A percentile compares a stretch with the other conserved stretches of the same genome.
Evolutionary conservation across 2,113 vertebrate species (phyloP).

Genomic region (Channa argus): DNA sequence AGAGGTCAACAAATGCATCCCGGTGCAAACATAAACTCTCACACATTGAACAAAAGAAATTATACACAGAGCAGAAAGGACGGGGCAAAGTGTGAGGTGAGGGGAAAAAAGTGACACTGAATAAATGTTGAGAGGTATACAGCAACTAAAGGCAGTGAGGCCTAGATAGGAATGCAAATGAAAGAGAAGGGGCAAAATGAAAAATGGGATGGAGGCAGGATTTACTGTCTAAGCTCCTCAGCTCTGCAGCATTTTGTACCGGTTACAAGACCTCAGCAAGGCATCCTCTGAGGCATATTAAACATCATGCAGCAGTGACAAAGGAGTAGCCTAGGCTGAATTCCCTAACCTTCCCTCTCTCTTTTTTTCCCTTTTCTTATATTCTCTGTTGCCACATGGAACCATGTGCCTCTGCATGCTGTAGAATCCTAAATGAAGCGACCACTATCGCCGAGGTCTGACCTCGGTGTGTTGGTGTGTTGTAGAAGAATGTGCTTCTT

Average conservation of each 20-base stretch:
- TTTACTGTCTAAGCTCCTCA: constrained; percentile 70
- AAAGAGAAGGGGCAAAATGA: constrained; percentile 38
- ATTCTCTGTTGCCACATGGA: constrained; percentile 32
- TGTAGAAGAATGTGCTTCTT: too few species aligned
- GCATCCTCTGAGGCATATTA: constrained; percentile 51
- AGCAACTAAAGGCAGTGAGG: constrained; percentile 8
- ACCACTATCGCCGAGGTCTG: constrained; percentile 65
- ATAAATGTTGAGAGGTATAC: neutral
- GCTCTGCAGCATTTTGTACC: constrained; percentile 58
- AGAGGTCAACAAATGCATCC: constrained; percentile 31
- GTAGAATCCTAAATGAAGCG: constrained; percentile 77
- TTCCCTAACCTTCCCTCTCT: constrained; percentile 14
- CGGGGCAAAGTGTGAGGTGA: constrained; percentile 16
- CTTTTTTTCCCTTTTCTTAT: constrained; percentile 4
- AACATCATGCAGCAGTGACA: constrained; percentile 53
- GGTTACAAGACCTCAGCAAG: constrained; percentile 39
- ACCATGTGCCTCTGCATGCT: constrained; percentile 25
- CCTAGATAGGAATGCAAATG: constrained; percentile 41
- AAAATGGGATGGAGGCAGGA: constrained; percentile 55
- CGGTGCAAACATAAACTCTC: neutral
- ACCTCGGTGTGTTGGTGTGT: constrained; percentile 58
- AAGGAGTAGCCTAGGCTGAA: constrained; percentile 21
- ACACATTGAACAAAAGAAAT: neutral
- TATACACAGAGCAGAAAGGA: constrained; percentile 9
- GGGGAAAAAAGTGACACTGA: constrained; percentile 16